Evolutionary conservation across 2,888 invertebrate genomes (phyloP).

Genomic region (Acleris emargana): DNA sequence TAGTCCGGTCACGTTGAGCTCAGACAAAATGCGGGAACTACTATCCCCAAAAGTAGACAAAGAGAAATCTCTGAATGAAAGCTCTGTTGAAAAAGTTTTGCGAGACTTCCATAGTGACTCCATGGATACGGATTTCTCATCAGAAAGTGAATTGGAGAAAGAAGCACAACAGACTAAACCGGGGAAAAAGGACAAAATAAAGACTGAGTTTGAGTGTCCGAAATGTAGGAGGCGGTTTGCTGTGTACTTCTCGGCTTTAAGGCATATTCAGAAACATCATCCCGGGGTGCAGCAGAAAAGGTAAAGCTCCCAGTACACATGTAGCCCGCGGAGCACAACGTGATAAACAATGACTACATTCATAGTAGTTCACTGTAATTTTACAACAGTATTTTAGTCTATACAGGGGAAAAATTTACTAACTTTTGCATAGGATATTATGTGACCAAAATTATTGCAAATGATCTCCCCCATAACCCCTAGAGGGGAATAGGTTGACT

Average conservation of each 20-base stretch:
- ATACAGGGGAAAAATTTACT: no score
- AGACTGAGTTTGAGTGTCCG: constrained; percentile 62
- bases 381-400: no score
- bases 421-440: no score
- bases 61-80: background rate
- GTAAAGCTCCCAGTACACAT: no score
- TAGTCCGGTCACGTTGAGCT: background rate
- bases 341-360: no score
- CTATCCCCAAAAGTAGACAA: background rate
- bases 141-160: constrained; percentile 4
- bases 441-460: no score
- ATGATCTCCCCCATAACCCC: no score
- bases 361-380: no score
- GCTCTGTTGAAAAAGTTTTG: constrained; percentile 5
- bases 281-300: constrained; percentile 45
- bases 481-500: no score
- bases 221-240: constrained; percentile 53
- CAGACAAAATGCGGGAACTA: constrained; percentile 2
- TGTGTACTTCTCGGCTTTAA: constrained; percentile 56
- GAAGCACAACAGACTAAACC: constrained; percentile 3
- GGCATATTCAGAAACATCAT: constrained; percentile 66
- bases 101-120: constrained; percentile 21
- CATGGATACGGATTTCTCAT: constrained; percentile 21
- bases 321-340: no score
- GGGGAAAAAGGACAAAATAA: constrained; percentile 31